A percentile compares a stretch with the other conserved stretches of the same genome.
Evolutionary conservation across 2,113 vertebrate species (phyloP).

Genomic region (Anoura caudifer): DNA sequence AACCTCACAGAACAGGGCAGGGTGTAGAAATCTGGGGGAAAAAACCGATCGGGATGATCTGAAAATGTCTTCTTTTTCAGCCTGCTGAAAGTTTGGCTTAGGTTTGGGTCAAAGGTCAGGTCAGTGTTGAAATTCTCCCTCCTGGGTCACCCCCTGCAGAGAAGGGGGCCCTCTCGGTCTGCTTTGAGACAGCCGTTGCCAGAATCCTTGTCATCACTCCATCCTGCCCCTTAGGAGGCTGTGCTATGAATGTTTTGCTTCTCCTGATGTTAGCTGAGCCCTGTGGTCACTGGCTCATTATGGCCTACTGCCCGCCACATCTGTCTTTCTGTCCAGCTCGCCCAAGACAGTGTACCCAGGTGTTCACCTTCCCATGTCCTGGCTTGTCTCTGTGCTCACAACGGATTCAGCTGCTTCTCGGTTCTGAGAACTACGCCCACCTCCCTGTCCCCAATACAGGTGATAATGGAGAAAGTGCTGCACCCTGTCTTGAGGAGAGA

Average conservation of each 20-base stretch:
- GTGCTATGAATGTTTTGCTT: conserved; percentile 29
- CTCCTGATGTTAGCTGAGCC: conserved; percentile 12
- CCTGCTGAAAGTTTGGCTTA: not conserved
- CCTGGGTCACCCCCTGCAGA: not conserved
- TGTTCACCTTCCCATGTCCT: not conserved
- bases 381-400: not conserved
- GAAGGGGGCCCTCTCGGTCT: not conserved
- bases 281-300: not conserved
- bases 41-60: not conserved
- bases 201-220: conserved; percentile 42
- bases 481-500: not conserved
- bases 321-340: not conserved
- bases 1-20: not conserved
- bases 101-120: not conserved
- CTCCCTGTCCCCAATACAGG: not conserved
- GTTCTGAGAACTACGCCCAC: not conserved
- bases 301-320: not conserved
- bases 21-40: not conserved
- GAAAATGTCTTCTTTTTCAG: conserved; percentile 5
- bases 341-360: not conserved
- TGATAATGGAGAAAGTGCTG: not conserved
- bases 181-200: not conserved
- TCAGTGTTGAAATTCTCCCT: not conserved
- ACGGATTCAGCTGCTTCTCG: not conserved
- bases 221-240: not conserved